Conservation (phyloP, 1,140 invertebrate genomes). For the Tetramorium parvispinum region DNA sequence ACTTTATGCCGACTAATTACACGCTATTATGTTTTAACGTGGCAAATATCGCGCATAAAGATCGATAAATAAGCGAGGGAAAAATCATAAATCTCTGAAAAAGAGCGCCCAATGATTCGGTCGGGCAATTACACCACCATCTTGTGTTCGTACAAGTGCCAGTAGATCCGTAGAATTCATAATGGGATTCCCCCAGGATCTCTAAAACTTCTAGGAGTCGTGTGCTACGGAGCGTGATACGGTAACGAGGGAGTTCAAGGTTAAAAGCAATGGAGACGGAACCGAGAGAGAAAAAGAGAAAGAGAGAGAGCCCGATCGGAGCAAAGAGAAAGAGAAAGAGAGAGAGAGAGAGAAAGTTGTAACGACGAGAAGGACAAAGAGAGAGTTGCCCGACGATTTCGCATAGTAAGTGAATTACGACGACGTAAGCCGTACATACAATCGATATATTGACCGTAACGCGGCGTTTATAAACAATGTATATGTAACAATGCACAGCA, state of each 20-base stretch:
- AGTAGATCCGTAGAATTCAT: conserved; percentile 65
- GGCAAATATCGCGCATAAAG: background rate
- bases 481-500: conserved; percentile 39
- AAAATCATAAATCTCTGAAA: conserved; percentile 47
- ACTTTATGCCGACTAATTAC: background rate
- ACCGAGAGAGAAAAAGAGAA: conserved; percentile 36
- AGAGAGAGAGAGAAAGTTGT: conserved; percentile 8
- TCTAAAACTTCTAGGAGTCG: conserved; percentile 74
- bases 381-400: conserved; percentile 32
- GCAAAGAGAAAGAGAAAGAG: conserved; percentile 13
- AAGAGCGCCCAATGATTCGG: conserved; percentile 23
- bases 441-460: conserved; percentile 52
- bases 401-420: conserved; percentile 42
- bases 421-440: conserved; percentile 15
- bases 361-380: conserved; percentile 9
- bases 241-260: conserved; percentile 76
- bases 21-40: background rate
- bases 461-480: conserved; percentile 55
- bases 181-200: conserved; percentile 74
- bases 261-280: conserved; percentile 71
- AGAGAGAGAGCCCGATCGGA: background rate
- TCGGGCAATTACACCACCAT: conserved; percentile 47
- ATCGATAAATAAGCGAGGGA: background rate
- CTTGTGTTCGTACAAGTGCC: conserved; percentile 64
- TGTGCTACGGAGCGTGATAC: conserved; percentile 73